phyloP scores from a whole-genome alignment of 2,888 invertebrate species.

The Hybos culiciformis region DNA sequence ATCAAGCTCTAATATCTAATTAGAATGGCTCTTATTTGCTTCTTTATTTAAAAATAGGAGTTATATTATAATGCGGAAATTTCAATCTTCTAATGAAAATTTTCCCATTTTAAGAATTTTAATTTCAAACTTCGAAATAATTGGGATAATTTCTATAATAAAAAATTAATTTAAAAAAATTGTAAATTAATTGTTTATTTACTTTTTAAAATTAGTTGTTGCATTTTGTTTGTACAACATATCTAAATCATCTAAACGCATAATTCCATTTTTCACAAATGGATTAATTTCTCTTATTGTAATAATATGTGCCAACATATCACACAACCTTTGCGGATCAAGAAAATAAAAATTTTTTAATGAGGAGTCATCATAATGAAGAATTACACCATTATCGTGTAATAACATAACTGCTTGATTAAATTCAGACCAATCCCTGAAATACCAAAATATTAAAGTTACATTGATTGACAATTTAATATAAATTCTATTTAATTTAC shows the following conservation, averaged over 20 bases:
- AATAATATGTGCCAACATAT: slow-evolving; percentile 92
- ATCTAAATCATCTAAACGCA: slow-evolving; percentile 85
- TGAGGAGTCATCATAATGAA: slow-evolving; percentile 90
- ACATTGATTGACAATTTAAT: not conserved
- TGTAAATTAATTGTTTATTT: too few relatives aligned
- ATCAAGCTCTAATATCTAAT: too few relatives aligned
- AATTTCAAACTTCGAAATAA: too few relatives aligned
- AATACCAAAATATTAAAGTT: not conserved
- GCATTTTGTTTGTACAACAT: too few relatives aligned
- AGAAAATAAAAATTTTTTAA: slow-evolving; percentile 90
- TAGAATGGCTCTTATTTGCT: too few relatives aligned
- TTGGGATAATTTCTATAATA: too few relatives aligned
- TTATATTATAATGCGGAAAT: too few relatives aligned
- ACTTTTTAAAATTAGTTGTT: too few relatives aligned
- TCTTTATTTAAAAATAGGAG: too few relatives aligned
- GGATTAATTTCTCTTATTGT: slow-evolving; percentile 96
- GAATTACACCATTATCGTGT: slow-evolving; percentile 91
- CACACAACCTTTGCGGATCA: slow-evolving; percentile 97
- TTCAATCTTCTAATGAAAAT: too few relatives aligned
- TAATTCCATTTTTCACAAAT: slow-evolving; percentile 82
- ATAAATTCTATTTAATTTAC: slow-evolving; percentile 6
- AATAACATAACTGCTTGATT: slow-evolving; percentile 94
- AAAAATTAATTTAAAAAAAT: too few relatives aligned
- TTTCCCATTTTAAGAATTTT: too few relatives aligned
- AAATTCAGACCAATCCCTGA: slow-evolving; percentile 74